Percentiles rank a stretch among this genome's conserved stretches.
Conservation (phyloP, 2,113 vertebrate genomes). For the Ceyx cyanopectus region DNA sequence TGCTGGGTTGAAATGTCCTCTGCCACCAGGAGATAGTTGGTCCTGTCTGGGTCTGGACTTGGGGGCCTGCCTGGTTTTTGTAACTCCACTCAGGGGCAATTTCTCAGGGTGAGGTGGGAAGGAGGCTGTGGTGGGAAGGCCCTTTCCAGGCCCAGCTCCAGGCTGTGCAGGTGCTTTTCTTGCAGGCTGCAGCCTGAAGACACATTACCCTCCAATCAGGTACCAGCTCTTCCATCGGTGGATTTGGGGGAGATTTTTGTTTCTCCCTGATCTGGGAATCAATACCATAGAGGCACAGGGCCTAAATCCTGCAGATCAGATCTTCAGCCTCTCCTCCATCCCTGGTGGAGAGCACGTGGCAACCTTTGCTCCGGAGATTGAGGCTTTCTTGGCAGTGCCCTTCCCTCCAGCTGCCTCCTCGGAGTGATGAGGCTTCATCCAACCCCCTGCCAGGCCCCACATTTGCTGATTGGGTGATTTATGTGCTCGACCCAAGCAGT, state of each 20-base stretch:
- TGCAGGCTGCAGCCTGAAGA: background rate
- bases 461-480: constrained; percentile 52
- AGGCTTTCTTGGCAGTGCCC: background rate
- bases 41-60: background rate
- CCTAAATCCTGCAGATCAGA: constrained; percentile 30
- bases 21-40: background rate
- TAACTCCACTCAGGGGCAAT: background rate
- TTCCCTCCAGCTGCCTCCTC: constrained; percentile 29
- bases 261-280: constrained; percentile 42
- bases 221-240: background rate
- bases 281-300: background rate
- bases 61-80: background rate
- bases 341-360: background rate
- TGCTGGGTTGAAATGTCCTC: background rate
- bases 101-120: background rate
- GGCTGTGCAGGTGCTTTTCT: background rate
- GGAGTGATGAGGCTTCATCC: background rate
- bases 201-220: constrained; percentile 35
- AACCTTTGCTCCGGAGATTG: background rate
- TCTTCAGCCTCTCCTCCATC: background rate
- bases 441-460: background rate
- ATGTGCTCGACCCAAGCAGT: constrained; percentile 11
- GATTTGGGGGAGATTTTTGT: constrained; percentile 38
- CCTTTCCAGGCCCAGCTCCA: background rate
- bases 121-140: background rate